These are phyloP conservation scores for Hofmannophila pseudospretella DNA, from an alignment of 2,888 invertebrate species.

Conservation along the genomic window DNA sequence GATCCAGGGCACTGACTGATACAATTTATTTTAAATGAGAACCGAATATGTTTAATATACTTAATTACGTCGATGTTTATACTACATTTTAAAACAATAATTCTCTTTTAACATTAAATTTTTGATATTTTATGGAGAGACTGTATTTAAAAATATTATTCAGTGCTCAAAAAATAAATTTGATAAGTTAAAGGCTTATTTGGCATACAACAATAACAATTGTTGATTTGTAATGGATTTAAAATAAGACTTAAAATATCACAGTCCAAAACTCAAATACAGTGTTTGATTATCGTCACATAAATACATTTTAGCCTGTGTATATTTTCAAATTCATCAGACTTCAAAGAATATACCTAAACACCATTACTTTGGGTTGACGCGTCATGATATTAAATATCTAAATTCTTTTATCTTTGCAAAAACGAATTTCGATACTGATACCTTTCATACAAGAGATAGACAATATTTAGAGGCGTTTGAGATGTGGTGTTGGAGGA, in stretches of 20 bases:
- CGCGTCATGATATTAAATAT: no score
- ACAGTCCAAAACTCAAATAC: slow-evolving; percentile 51
- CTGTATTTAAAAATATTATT: slow-evolving; percentile 27
- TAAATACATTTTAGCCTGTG: slow-evolving; percentile 42
- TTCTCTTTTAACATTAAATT: slow-evolving; percentile 15
- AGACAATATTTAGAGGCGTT: no score
- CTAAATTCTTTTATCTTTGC: no score
- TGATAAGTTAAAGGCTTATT: slow-evolving; percentile 54
- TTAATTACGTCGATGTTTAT: background rate
- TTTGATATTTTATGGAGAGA: slow-evolving; percentile 15
- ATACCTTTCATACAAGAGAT: no score
- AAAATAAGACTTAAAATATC: slow-evolving; percentile 34
- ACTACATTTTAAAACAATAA: background rate
- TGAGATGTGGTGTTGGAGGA: no score
- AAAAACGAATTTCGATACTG: no score
- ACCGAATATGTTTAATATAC: slow-evolving; percentile 1
- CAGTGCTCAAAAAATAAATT: slow-evolving; percentile 73
- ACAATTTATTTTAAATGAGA: background rate
- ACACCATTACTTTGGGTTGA: no score
- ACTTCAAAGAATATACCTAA: no score
- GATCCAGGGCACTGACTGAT: slow-evolving; percentile 11
- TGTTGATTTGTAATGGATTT: slow-evolving; percentile 39
- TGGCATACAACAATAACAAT: slow-evolving; percentile 36
- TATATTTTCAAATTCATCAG: slow-evolving; percentile 54
- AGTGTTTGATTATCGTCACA: slow-evolving; percentile 54